Base-by-base conservation (phyloP, 1,140 invertebrate species). In the Nautilus pompilius region DNA sequence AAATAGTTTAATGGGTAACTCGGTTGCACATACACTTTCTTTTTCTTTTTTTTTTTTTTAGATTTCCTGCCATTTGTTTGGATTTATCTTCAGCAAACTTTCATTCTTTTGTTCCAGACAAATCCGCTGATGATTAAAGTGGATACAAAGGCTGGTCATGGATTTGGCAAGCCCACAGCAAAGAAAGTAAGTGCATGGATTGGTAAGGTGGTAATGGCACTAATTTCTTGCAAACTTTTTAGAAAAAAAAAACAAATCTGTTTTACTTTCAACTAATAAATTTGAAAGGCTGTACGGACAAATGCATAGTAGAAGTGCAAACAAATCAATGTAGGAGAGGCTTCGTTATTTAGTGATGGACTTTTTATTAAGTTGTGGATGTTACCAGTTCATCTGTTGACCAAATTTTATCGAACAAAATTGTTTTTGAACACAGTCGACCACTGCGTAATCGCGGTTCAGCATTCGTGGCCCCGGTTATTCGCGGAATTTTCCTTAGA, bases 61-160 rank as follows among this genome's bases (percentile, higher is more conserved):
- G n/a, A n/a, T n/a, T n/a, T n/a, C n/a, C n/a, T n/a, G n/a, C n/a
- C n/a, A n/a, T n/a, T n/a, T n/a, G n/a, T n/a, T n/a, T n/a, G n/a
- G n/a, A n/a, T n/a, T n/a, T n/a, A n/a, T n/a, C n/a, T n/a, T n/a
- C n/a, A n/a, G n/a, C n/a, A n/a, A n/a, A n/a, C n/a, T 41, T 33
- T 62, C 5, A 45, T 24, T 13, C 56, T 63, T 67, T 59, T 51
- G 63, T 70, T 77, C 20, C 89, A 97, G 87, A 87, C 80, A n/a
- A 95, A 94, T 76, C 96, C 96, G 0, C 76, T 99, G 56, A 74
- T 99, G 34, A 90, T 95, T 33, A 85, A 91, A 62, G 88, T 99
- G 62, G 96, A 99, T 75, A 95, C 91, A 10, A 96, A 97, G 84
- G 91, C 95, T 46, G 97, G 97, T 0, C 97, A 99, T 85, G 96